Base-by-base conservation (phyloP, 2,888 invertebrate species). In the Andrena praecox region DNA sequence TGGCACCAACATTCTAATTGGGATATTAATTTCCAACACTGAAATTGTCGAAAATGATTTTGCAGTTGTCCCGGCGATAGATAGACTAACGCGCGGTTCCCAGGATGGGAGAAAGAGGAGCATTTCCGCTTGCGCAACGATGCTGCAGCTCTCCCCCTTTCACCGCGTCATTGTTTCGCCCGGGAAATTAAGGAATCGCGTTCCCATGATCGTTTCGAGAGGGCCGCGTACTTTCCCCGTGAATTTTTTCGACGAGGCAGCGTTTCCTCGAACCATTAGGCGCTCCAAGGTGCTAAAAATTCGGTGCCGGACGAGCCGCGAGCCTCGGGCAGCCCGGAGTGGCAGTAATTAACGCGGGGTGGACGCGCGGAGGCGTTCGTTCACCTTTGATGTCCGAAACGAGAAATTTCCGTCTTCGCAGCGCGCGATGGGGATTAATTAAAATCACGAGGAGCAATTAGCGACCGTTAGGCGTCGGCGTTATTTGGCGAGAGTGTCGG, bases 401-500 rank as follows among this genome's bases (percentile, higher is more conserved):
- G 64, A 63, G 48, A 68, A 67, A 80, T 77, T 69, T 83, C 81
- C 78, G 80, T 67, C 68, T 85, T 71, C 64, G 60, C 67, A 76
- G 59, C 69, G 24, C 50, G 82, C 77, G 85, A 77, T 77, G 75
- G 76, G 80, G 72, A 85, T 89, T 87, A 85, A 89, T 90, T 89
- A 84, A 76, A 87, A 86, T 85, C 83, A 85, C 85, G 69, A 76
- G 73, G 33, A 63, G 80, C 85, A 87, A 90, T 90, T 84, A 88
- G 80, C 73, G 74, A 60, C 77, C 77, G 85, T 85, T 88, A 82
- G 79, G 76, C 78, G 81, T 75, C 80, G 80, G 79, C 81, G 79
- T 89, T 88, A 89, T 88, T 89, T 76, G 86, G 89, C 85, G 90
- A 91, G 90, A 91, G 90, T 87, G 87, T 88, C 85, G 89, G 83